A percentile compares a stretch with the other conserved stretches of the same genome.
Evolutionary conservation across 2,797 vertebrate species (phyloP).

Genomic region (Crenichthys baileyi): DNA sequence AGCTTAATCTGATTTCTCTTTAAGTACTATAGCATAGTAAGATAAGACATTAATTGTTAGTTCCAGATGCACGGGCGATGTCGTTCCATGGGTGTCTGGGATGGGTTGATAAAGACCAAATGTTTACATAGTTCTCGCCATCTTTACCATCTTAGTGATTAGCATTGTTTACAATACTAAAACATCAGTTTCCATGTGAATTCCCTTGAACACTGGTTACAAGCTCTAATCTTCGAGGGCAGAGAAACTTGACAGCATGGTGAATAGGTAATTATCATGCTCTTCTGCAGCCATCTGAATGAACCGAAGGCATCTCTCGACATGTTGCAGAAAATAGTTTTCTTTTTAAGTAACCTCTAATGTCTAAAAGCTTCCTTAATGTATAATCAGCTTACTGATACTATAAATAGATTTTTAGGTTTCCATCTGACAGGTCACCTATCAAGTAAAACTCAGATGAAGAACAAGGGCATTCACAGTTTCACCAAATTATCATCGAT

Average conservation of each 20-base stretch:
- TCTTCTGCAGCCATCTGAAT: neutral
- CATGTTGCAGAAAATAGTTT: neutral
- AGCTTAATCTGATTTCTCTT: neutral
- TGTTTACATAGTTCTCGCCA: neutral
- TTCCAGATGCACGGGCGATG: too few species aligned
- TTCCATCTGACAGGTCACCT: neutral
- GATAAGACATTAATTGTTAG: neutral
- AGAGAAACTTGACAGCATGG: too few species aligned
- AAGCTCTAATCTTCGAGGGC: too few species aligned
- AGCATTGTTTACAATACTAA: neutral
- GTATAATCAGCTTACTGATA: neutral
- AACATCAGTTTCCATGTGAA: neutral
- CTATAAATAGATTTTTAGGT: neutral
- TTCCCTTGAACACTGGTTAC: too few species aligned
- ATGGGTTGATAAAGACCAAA: too few species aligned
- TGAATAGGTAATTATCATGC: too few species aligned
- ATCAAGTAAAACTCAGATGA: neutral
- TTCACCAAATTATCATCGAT: too few species aligned
- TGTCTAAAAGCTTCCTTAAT: neutral
- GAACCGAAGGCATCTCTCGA: neutral
- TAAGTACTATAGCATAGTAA: neutral
- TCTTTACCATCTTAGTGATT: neutral
- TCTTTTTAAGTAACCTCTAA: neutral
- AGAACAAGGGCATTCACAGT: neutral
- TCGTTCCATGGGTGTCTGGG: neutral